A percentile compares a stretch with the other conserved stretches of the same genome.
Evolutionary conservation across 2,888 invertebrate genomes (phyloP).

Genomic region (Catocala fraxini): DNA sequence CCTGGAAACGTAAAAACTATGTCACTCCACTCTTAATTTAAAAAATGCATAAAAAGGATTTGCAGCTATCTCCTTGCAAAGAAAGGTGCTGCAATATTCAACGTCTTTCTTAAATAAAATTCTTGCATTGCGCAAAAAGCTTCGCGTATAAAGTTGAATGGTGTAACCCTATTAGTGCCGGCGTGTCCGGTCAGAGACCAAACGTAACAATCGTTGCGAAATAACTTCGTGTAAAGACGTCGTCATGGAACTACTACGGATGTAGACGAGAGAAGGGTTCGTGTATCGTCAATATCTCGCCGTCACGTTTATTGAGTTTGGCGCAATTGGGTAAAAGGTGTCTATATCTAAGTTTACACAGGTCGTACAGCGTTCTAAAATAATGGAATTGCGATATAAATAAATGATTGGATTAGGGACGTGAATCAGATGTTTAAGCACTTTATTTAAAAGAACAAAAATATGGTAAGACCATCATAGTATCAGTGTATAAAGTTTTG

Average conservation of each 20-base stretch:
- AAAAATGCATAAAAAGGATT: too few species aligned
- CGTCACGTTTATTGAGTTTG: conserved; percentile 5
- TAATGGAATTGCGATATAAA: too few species aligned
- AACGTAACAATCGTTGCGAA: not conserved
- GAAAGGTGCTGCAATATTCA: not conserved
- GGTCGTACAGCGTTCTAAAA: too few species aligned
- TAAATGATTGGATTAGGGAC: too few species aligned
- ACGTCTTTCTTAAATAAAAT: not conserved
- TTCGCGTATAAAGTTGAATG: not conserved
- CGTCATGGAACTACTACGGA: not conserved
- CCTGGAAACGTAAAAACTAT: not conserved
- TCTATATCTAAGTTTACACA: not conserved
- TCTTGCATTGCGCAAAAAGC: not conserved
- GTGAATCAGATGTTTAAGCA: too few species aligned
- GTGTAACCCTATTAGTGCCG: conserved; percentile 11
- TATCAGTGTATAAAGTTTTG: too few species aligned
- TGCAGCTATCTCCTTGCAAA: not conserved
- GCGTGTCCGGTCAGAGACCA: conserved; percentile 1
- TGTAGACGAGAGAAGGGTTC: conserved; percentile 6
- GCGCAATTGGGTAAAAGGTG: conserved; percentile 9
- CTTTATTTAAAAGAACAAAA: too few species aligned
- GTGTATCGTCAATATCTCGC: not conserved
- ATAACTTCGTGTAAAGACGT: not conserved
- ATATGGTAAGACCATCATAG: too few species aligned
- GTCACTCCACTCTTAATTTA: conserved; percentile 3